These are phyloP conservation scores for Atethmia centrago DNA, from an alignment of 2,888 invertebrate genomes.

Conservation along the genomic window DNA sequence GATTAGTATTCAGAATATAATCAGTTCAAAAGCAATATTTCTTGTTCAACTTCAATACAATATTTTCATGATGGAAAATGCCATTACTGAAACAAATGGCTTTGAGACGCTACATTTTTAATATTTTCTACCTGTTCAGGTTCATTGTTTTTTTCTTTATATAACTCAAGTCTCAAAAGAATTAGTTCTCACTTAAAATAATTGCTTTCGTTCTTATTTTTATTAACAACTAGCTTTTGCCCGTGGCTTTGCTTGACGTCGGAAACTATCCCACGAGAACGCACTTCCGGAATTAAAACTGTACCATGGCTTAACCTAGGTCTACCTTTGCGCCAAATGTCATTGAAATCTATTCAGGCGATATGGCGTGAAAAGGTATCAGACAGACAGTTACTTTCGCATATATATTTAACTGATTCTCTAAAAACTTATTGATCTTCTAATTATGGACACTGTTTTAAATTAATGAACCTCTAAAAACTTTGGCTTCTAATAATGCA, in stretches of 20 bases:
- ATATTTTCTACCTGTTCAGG: constrained; percentile 22
- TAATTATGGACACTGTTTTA: no score
- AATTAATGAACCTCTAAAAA: no score
- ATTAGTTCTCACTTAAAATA: constrained; percentile 11
- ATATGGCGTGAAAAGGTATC: no score
- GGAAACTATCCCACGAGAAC: neutral
- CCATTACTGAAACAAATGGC: constrained; percentile 38
- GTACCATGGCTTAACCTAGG: neutral
- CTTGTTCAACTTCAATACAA: constrained; percentile 45
- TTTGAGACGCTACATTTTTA: constrained; percentile 33
- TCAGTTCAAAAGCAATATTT: constrained; percentile 44
- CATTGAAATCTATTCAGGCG: neutral
- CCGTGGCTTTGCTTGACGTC: no score
- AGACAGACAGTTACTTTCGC: neutral
- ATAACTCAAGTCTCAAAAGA: constrained; percentile 11
- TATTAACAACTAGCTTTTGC: neutral
- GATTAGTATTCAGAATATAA: constrained; percentile 16
- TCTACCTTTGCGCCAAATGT: neutral
- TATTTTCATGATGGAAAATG: constrained; percentile 30
- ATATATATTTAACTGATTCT: no score
- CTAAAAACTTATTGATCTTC: no score
- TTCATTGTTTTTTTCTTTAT: neutral
- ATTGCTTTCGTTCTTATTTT: neutral
- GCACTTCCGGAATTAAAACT: neutral
- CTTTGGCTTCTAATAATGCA: no score